These are phyloP conservation scores for Paralvinella palmiformis DNA, from an alignment of 1,140 invertebrate genomes.

Conservation along the genomic window DNA sequence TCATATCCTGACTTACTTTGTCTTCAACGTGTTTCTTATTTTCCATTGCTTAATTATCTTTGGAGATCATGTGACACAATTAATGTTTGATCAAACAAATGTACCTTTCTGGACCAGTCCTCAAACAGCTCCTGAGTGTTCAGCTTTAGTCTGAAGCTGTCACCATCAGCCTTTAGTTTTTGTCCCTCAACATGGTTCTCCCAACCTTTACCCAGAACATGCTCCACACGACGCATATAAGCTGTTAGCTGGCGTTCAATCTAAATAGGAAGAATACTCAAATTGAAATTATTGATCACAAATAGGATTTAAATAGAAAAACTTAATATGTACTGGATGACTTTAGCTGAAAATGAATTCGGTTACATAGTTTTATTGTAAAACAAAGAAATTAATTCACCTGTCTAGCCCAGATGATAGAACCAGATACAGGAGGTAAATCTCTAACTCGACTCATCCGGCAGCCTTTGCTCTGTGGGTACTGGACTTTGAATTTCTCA, in stretches of 20 bases:
- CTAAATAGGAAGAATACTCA: conserved; percentile 28
- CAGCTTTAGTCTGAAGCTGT: conserved; percentile 91
- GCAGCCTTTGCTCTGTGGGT: conserved; percentile 78
- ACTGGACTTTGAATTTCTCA: conserved; percentile 96
- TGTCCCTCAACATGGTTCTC: conserved; percentile 98
- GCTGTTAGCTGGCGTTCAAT: conserved; percentile 97
- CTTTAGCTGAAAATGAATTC: no score
- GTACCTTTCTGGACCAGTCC: conserved; percentile 23
- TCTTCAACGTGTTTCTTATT: no score
- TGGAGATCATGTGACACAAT: no score
- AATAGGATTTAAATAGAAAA: no score
- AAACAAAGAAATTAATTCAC: no score
- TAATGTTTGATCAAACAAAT: no score
- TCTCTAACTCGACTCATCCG: conserved; percentile 85
- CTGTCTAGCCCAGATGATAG: conserved; percentile 98
- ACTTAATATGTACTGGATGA: no score
- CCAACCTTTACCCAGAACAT: conserved; percentile 97
- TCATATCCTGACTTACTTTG: no score
- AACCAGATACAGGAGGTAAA: conserved; percentile 91
- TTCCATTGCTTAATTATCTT: no score
- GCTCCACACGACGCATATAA: conserved; percentile 92
- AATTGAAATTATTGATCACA: no score
- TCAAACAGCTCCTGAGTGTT: conserved; percentile 64
- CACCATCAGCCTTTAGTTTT: conserved; percentile 94
- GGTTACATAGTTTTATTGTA: no score